A percentile compares a stretch with the other conserved stretches of the same genome.
These are phyloP conservation scores for Tiliqua scincoides DNA, from an alignment of 2,113 vertebrate genomes.

Conservation along the genomic window DNA sequence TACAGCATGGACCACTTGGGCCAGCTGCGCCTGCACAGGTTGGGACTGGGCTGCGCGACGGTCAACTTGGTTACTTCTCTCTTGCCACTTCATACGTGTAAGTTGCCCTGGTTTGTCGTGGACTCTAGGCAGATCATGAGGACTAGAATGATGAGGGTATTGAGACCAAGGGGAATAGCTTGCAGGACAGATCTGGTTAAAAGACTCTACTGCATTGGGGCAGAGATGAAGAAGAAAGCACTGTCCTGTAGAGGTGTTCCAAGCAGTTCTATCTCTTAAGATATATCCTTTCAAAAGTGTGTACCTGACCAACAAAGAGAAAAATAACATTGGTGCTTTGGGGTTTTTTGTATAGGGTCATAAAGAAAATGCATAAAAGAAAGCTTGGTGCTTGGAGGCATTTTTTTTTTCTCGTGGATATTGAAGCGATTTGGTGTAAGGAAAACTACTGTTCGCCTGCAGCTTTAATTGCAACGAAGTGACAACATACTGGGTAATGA, in stretches of 20 bases:
- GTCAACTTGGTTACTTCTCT: background rate
- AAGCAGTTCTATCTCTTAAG: background rate
- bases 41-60: too few relatives aligned
- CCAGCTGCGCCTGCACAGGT: too few relatives aligned
- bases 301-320: background rate
- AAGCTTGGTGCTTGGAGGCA: slow-evolving; percentile 35
- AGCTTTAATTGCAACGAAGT: slow-evolving; percentile 83
- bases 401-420: slow-evolving; percentile 62
- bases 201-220: too few relatives aligned
- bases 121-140: background rate
- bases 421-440: slow-evolving; percentile 69
- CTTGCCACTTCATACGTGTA: background rate
- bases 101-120: too few relatives aligned
- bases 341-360: background rate
- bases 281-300: background rate
- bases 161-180: background rate
- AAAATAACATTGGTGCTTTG: background rate
- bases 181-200: background rate
- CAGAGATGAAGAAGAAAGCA: background rate
- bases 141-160: background rate
- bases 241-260: background rate
- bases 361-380: background rate
- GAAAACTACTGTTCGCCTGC: slow-evolving; percentile 79
- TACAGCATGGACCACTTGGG: too few relatives aligned
- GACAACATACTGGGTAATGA: slow-evolving; percentile 84